Evolutionary conservation across 2,888 invertebrate genomes (phyloP).

Genomic region (Synergus laeviventris): DNA sequence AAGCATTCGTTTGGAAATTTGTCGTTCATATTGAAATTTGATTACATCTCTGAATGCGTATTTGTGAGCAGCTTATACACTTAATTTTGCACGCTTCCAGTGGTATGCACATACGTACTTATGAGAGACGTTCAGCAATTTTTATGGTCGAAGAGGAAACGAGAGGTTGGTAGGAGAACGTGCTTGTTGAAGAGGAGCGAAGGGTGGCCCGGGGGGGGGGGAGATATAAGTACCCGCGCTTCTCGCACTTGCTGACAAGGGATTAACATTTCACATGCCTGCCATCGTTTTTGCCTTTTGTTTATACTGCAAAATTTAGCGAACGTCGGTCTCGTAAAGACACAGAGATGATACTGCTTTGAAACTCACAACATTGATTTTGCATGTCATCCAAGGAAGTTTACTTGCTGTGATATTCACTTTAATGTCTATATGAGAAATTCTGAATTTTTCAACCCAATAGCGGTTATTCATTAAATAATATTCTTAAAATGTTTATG

Average conservation of each 20-base stretch:
- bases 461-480: neutral
- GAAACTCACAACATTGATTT: conserved; percentile 45
- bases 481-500: too few relatives aligned
- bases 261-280: conserved; percentile 54
- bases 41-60: neutral
- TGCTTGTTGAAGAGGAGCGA: conserved; percentile 37
- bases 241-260: conserved; percentile 55
- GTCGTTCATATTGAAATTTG: neutral
- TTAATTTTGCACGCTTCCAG: conserved; percentile 27
- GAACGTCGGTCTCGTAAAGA: conserved; percentile 1
- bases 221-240: conserved; percentile 48
- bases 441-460: neutral
- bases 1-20: neutral
- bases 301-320: conserved; percentile 46
- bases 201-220: conserved; percentile 36
- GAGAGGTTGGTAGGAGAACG: conserved; percentile 30
- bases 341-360: conserved; percentile 39
- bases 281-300: conserved; percentile 25
- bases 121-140: conserved; percentile 40
- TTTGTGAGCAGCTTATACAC: conserved; percentile 2
- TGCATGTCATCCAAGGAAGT: neutral
- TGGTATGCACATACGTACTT: conserved; percentile 42
- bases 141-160: conserved; percentile 44
- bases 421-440: neutral
- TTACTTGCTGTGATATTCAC: neutral